Evolutionary conservation across 2,113 vertebrate genomes (phyloP).

Genomic region (Aspiorhynchus laticeps): DNA sequence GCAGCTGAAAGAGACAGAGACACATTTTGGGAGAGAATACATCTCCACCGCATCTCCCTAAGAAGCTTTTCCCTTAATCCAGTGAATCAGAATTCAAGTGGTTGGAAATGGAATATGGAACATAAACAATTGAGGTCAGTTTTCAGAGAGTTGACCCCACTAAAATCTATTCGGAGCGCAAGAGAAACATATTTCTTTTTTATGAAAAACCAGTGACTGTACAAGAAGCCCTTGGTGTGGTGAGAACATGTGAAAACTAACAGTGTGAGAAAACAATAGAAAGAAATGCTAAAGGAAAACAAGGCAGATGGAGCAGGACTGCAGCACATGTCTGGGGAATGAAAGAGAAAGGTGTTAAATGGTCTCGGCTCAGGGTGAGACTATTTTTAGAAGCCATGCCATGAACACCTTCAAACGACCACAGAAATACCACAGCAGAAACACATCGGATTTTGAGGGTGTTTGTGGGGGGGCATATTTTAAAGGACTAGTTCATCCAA

Average conservation of each 20-base stretch:
- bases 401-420: constrained; percentile 2
- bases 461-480: not conserved
- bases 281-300: not conserved
- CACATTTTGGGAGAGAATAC: constrained; percentile 3
- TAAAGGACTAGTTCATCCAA: too few species aligned
- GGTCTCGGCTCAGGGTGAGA: constrained; percentile 20
- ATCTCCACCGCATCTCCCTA: not conserved
- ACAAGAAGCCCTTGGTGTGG: not conserved
- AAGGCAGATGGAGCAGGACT: constrained; percentile 21
- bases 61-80: not conserved
- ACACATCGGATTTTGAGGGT: not conserved
- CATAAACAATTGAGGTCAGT: constrained; percentile 5
- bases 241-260: not conserved
- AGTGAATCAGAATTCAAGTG: not conserved
- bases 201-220: not conserved
- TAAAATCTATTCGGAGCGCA: not conserved
- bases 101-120: not conserved
- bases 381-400: constrained; percentile 37
- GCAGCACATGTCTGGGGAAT: constrained; percentile 24
- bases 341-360: constrained; percentile 45
- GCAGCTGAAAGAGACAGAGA: constrained; percentile 35
- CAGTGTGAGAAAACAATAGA: constrained; percentile 18
- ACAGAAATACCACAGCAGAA: constrained; percentile 1
- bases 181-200: constrained; percentile 1
- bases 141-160: not conserved